A percentile compares a stretch with the other conserved stretches of the same genome.
Conservation (phyloP, 2,888 invertebrate genomes). For the Herminia tarsipennalis region DNA sequence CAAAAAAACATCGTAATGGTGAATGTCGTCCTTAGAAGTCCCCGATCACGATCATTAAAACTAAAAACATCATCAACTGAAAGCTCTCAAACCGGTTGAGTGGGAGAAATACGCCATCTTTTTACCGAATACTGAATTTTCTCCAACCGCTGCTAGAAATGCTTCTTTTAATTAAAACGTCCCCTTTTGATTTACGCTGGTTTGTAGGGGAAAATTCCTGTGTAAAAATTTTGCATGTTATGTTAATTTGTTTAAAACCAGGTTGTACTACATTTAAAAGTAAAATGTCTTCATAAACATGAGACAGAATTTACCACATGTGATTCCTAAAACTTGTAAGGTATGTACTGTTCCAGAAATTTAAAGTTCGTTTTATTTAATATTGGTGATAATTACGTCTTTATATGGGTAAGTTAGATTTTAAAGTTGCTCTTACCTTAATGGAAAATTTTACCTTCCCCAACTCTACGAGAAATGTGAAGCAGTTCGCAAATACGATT, state of each 20-base stretch:
- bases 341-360: too few relatives aligned
- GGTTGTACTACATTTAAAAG: background rate
- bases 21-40: background rate
- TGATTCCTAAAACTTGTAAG: too few relatives aligned
- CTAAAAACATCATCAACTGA: slow-evolving; percentile 1
- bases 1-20: too few relatives aligned
- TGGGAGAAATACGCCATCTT: slow-evolving; percentile 6
- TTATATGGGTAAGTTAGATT: too few relatives aligned
- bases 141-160: slow-evolving; percentile 20
- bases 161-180: slow-evolving; percentile 40
- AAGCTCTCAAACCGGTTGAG: background rate
- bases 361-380: too few relatives aligned
- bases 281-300: too few relatives aligned
- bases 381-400: too few relatives aligned
- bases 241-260: slow-evolving; percentile 5
- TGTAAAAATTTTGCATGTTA: slow-evolving; percentile 1
- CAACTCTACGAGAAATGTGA: too few relatives aligned
- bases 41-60: slow-evolving; percentile 17
- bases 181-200: slow-evolving; percentile 15
- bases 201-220: slow-evolving; percentile 8
- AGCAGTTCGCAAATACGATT: background rate
- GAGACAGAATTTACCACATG: background rate
- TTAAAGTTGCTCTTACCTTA: too few relatives aligned
- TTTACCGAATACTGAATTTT: slow-evolving; percentile 6
- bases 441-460: too few relatives aligned